These are phyloP conservation scores for Siniperca chuatsi DNA, from an alignment of 2,113 vertebrate species.

Conservation along the genomic window DNA sequence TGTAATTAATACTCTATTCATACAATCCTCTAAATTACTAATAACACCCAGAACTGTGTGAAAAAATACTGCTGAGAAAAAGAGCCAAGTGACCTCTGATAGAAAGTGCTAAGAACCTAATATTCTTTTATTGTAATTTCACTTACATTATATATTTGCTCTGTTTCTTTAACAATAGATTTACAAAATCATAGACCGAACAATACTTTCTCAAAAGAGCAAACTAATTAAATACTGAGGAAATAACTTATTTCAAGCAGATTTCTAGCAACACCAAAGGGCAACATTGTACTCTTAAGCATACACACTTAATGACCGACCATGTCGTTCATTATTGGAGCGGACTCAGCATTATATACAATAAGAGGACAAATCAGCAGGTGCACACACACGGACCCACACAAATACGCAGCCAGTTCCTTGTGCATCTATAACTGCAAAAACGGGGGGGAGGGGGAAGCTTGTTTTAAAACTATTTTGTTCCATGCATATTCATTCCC, in stretches of 20 bases:
- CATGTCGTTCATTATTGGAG: constrained; percentile 28
- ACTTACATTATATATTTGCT: constrained; percentile 56
- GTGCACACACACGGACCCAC: constrained; percentile 48
- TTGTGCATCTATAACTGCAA: constrained; percentile 60
- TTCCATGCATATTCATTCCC: constrained; percentile 80
- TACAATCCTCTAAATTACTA: neutral
- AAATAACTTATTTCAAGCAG: constrained; percentile 71
- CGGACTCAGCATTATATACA: constrained; percentile 43
- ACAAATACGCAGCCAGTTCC: constrained; percentile 52
- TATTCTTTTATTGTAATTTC: constrained; percentile 74
- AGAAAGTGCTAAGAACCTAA: constrained; percentile 64
- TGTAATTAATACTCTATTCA: neutral
- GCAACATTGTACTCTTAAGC: constrained; percentile 47
- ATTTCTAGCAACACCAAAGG: constrained; percentile 66
- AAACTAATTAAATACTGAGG: constrained; percentile 55
- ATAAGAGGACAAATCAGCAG: constrained; percentile 44
- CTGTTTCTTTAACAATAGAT: constrained; percentile 63
- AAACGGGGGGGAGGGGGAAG: neutral
- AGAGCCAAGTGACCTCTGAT: neutral
- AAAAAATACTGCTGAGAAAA: neutral
- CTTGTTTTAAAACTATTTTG: constrained; percentile 55
- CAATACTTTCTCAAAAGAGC: constrained; percentile 56
- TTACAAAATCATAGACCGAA: constrained; percentile 71
- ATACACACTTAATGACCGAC: constrained; percentile 41
- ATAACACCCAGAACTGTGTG: neutral